phyloP scores from a whole-genome alignment of 2,797 vertebrate species.

The Sebastes goodei region DNA sequence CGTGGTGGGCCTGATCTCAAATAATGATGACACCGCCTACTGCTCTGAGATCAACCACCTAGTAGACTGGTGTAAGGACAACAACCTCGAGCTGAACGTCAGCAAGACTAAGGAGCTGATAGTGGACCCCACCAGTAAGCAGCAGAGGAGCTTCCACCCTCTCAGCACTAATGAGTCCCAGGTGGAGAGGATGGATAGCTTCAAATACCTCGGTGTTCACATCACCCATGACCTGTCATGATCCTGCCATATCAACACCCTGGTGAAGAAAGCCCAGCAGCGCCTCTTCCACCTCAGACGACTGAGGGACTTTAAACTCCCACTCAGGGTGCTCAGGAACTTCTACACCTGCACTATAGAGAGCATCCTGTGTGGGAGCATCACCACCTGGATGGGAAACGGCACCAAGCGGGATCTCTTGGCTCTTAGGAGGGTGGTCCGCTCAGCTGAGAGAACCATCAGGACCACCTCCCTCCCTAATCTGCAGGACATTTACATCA shows the following conservation, averaged over 20 bases:
- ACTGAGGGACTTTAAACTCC: not conserved
- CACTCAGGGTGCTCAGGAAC: not conserved
- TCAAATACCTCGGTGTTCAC: too few relatives aligned
- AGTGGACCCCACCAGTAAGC: too few relatives aligned
- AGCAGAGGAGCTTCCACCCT: too few relatives aligned
- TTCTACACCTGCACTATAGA: not conserved
- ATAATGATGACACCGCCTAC: conserved; percentile 19
- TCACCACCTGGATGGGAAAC: not conserved
- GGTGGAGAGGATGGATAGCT: too few relatives aligned
- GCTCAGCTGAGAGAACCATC: not conserved
- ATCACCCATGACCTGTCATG: not conserved
- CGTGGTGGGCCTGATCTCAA: conserved; percentile 13
- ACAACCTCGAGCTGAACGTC: not conserved
- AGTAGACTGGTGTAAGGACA: not conserved
- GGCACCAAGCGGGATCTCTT: not conserved
- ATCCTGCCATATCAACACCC: not conserved
- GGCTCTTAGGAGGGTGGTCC: too few relatives aligned
- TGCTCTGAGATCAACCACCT: not conserved
- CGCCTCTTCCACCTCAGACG: not conserved
- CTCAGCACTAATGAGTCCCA: too few relatives aligned
- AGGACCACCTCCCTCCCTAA: too few relatives aligned
- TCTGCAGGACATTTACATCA: too few relatives aligned
- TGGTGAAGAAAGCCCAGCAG: not conserved
- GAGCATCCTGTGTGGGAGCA: not conserved
- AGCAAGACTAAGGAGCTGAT: too few relatives aligned